These are phyloP conservation scores for Leiothrix lutea DNA, from an alignment of 2,113 vertebrate genomes.

Conservation along the genomic window DNA sequence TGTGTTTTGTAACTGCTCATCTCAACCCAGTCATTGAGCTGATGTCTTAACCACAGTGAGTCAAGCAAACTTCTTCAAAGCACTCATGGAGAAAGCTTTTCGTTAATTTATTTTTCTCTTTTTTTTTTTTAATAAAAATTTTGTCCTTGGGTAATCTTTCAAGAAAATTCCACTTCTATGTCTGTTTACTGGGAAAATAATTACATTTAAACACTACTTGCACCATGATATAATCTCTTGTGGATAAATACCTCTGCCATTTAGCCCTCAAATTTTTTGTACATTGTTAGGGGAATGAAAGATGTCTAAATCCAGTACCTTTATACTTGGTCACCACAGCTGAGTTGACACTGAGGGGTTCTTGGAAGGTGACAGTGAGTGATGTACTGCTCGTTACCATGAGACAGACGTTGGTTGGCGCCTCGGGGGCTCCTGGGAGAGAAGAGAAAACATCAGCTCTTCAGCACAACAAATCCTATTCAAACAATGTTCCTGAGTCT, in stretches of 20 bases:
- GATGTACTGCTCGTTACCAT: conserved; percentile 87
- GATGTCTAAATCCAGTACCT: conserved; percentile 76
- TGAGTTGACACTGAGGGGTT: conserved; percentile 89
- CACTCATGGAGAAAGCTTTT: conserved; percentile 30
- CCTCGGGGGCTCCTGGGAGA: conserved; percentile 86
- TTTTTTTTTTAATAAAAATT: neutral
- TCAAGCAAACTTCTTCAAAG: conserved; percentile 47
- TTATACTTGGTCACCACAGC: conserved; percentile 94
- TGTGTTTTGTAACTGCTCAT: conserved; percentile 55
- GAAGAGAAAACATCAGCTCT: conserved; percentile 70
- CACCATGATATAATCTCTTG: neutral
- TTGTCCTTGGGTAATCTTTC: neutral
- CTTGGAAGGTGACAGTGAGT: conserved; percentile 93
- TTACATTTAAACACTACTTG: neutral
- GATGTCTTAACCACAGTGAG: conserved; percentile 43
- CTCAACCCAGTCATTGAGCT: conserved; percentile 35
- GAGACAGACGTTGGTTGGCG: conserved; percentile 88
- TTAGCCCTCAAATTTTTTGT: neutral
- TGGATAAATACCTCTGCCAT: neutral
- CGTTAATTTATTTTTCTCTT: neutral
- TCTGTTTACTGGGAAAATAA: neutral
- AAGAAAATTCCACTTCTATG: neutral
- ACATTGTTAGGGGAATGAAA: neutral
- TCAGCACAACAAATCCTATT: conserved; percentile 77
- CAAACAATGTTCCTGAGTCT: conserved; percentile 65